Percentiles rank a stretch among this genome's conserved stretches.
Conservation (phyloP, 2,888 invertebrate genomes). For the Drosophila sordidapex region DNA sequence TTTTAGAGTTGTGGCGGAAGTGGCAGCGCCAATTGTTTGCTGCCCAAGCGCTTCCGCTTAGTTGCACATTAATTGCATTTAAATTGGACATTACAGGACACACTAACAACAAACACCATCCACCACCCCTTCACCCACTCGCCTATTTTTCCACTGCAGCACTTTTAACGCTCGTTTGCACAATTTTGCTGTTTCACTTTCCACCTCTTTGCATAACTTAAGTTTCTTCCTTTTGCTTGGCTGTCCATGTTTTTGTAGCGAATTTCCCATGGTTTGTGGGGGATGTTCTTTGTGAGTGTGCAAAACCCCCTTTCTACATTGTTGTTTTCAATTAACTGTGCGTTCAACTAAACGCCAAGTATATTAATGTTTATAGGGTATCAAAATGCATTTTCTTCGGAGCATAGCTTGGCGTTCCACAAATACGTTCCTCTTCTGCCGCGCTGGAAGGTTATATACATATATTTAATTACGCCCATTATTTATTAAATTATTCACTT, state of each 20-base stretch:
- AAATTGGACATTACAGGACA: constrained; percentile 68
- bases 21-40: constrained; percentile 45
- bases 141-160: constrained; percentile 5
- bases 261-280: neutral
- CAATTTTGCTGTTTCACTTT: constrained; percentile 61
- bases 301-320: constrained; percentile 28
- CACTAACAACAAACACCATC: neutral
- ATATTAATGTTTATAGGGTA: constrained; percentile 73
- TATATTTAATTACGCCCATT: constrained; percentile 4
- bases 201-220: constrained; percentile 69
- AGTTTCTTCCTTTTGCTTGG: constrained; percentile 54
- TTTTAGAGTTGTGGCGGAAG: constrained; percentile 60
- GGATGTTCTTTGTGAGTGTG: neutral
- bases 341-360: constrained; percentile 71
- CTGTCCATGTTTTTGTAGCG: constrained; percentile 1
- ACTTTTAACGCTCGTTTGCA: constrained; percentile 58
- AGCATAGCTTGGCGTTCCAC: constrained; percentile 3
- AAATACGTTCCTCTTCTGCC: constrained; percentile 6
- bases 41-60: constrained; percentile 67
- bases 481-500: constrained; percentile 16
- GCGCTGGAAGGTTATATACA: neutral
- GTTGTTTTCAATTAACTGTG: constrained; percentile 75
- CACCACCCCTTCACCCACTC: neutral
- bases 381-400: constrained; percentile 64
- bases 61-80: constrained; percentile 77